Evolutionary conservation across 2,113 vertebrate genomes (phyloP), one percentile per base, ranked within the genome.

Genomic region (Heloderma charlesbogerti): DNA sequence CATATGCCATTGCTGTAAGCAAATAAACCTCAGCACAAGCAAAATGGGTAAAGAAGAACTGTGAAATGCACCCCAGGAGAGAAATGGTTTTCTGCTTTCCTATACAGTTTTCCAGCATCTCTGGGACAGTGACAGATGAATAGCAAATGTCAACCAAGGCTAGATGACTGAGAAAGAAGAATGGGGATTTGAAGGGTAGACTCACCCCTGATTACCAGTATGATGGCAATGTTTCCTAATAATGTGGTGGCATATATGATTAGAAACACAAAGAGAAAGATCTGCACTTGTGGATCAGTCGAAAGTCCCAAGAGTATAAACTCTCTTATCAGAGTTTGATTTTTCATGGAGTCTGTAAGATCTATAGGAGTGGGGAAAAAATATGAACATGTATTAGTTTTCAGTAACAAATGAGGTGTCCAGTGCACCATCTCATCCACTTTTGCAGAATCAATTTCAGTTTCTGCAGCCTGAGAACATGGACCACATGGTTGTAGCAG

Each of bases 291-390:
- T 66, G 91, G 87, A n/a, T 1, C 22, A 71, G 2, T 87, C 80
- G 94, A 89, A 22, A 93, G 48, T 13, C 89, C 93, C 57, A 90
- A 90, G 25, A 96, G 86, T 75, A 93, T 16, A 82, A 95, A 93
- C 3, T 75, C n/a, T 0, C 40, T 48, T 82, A 86, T 16, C 60
- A 89, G 7, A 40, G 48, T 87, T 57, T 74, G 48, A 87, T 87
- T 86, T 57, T 27, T 48, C 79, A 81, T 81, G 9, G 48, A 27
- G 51, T 27, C 40, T 80, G 43, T 80, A 80, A 80, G 9, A 31
- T 72, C 31, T 72, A 27, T n/a, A 29, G 25, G 31, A 72, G 31
- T 72, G n/a, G 48, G 48, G 48, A 51, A 51, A n/a, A n/a, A 51
- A 51, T 51, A 51, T 51, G 48, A 51, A 51, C 48, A 51, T 51